Base-by-base conservation (phyloP, 2,797 vertebrate species). In the Oceanodroma leucorhoa region DNA sequence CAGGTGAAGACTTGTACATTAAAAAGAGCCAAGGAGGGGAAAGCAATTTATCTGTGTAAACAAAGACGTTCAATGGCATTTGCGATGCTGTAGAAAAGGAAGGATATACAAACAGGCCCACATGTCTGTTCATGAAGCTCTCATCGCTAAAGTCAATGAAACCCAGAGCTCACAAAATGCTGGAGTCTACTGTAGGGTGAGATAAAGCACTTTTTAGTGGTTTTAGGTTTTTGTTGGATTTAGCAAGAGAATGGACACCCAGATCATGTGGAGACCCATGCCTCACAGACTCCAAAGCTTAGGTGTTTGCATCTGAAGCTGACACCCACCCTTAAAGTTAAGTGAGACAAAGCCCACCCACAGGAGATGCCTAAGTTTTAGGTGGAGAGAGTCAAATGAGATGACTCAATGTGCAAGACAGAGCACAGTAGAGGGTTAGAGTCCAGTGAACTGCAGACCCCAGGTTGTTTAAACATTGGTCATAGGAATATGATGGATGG, bases 211-310 rank as follows among this genome's bases (percentile, higher is more conserved):
- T 62, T 94, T 45, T 36, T 50, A 34, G 26, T 41, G 58, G 43
- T 0, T 66, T 89, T 29, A 34, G 6, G 2, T 1, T 72, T 80
- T 43, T 53, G 22, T 40, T n/a, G 24, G 17, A 8, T 72, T 65
- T 80, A 14, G 5, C 23, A 65, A 65, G 30, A 51, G 45, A 55
- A 57, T 24, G 24, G 10, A 20, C 5, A 38, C 40, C 22, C 26
- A 38, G 34, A 61, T 43, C 60, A 29, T 3, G 2, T 12, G 45
- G 27, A 76, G 3, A 67, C 2, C 15, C 0, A 0, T 24, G 54
- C 10, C 16, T 57, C 32, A n/a, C 20, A 38, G 20, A 29, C 19
- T 20, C 20, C 29, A 27, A 79, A 79, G 30, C 9, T 65, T 11
- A 24, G 8, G 9, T 16, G 40, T 66, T 69, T 54, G 55, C 15